Base-by-base conservation (phyloP, 2,888 invertebrate genomes). In the Drosophila rellima region DNA sequence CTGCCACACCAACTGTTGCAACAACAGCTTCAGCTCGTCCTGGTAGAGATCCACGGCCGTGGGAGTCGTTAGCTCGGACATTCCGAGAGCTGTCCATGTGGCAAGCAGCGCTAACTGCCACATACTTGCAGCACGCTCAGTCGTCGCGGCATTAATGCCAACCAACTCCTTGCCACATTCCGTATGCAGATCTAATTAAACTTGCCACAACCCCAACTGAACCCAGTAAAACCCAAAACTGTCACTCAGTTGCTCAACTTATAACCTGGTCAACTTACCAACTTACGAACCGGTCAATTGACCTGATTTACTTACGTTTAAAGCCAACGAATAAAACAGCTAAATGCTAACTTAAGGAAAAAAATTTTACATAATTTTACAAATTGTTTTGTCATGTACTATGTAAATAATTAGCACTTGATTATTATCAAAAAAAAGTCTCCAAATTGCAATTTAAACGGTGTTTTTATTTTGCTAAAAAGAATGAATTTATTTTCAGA, bases 141-240 rank as follows among this genome's bases (percentile, higher is more conserved):
- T 13, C 35, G 13, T 23, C 15, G 54, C 45, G 56, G 4, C 31
- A 13, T 35, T 37, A 42, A 56, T 45, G 39, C 44, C 39, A 23
- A 61, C n/a, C n/a, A 39, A 61, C 45, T 33, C 37, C 13, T n/a
- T 20, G 50, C 59, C 44, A 61, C 73, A 80, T 83, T 82, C 52
- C 51, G 40, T 77, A 88, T 86, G 86, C 87, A 86, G 79, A 84
- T 82, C 80, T 80, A 88, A 87, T 86, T 86, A 82, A 87, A 78
- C 80, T 74, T 64, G 67, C 69, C 69, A 55, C 71, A 74, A 74
- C 87, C 57, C 66, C 17, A 44, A 39, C 8, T 26, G 13, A 40
- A 44, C 56, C 48, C 56, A 59, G 26, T 11, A 18, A 17, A 47
- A 48, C 56, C 50, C 57, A 60, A 54, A 56, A 51, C 67, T 69